Evolutionary conservation across 1,140 invertebrate genomes (phyloP).

Genomic region (Drosophila dunni): DNA sequence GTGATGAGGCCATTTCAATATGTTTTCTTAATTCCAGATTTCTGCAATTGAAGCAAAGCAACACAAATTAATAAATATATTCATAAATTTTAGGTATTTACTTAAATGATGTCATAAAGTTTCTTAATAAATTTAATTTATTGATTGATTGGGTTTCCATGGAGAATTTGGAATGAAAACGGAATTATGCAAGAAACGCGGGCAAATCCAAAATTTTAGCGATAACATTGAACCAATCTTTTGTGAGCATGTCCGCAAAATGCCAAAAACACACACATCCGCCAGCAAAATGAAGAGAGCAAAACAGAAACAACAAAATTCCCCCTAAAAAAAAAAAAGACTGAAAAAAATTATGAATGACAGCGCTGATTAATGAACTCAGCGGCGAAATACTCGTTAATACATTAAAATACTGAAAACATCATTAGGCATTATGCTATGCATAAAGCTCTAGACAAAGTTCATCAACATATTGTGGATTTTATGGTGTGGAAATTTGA

Average conservation of each 20-base stretch:
- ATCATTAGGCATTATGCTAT: constrained; percentile 77
- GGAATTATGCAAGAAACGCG: constrained; percentile 21
- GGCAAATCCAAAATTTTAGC: constrained; percentile 27
- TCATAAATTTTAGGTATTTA: background rate
- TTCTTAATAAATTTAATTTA: constrained; percentile 39
- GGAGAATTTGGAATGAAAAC: background rate
- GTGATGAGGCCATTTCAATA: constrained; percentile 87
- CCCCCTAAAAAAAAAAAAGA: too few relatives aligned
- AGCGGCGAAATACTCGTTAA: constrained; percentile 17
- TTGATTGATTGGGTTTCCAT: constrained; percentile 49
- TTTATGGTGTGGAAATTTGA: background rate
- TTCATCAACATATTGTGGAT: constrained; percentile 2
- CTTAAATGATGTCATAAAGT: constrained; percentile 20
- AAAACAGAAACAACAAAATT: constrained; percentile 26
- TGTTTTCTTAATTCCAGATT: constrained; percentile 82
- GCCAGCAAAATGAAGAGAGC: constrained; percentile 44
- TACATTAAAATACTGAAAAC: constrained; percentile 26
- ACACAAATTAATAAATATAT: constrained; percentile 4
- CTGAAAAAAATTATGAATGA: constrained; percentile 50
- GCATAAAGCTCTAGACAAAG: constrained; percentile 1
- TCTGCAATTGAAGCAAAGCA: constrained; percentile 52
- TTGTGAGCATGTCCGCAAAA: constrained; percentile 40
- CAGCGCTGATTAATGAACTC: constrained; percentile 71
- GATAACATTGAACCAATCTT: constrained; percentile 50
- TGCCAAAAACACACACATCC: constrained; percentile 56